Percentiles rank a stretch among this genome's conserved stretches.
These are phyloP conservation scores for Coluber constrictor DNA, from an alignment of 2,797 vertebrate genomes.

Conservation along the genomic window DNA sequence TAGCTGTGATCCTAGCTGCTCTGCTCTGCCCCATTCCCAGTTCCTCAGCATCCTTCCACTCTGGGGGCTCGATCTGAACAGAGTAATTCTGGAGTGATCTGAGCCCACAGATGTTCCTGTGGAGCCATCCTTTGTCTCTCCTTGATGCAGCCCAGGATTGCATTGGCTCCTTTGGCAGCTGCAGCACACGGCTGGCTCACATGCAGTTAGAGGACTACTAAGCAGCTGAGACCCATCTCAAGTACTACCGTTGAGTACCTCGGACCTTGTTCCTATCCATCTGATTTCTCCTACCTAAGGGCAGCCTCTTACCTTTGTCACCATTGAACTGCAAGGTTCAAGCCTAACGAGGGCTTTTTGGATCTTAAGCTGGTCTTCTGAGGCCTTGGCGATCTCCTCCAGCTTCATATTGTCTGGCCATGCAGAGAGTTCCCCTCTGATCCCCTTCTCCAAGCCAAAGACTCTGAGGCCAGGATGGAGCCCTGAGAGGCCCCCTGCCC, in stretches of 20 bases:
- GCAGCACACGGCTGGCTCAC: background rate
- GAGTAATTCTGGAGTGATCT: background rate
- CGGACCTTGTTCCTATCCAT: background rate
- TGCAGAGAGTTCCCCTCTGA: background rate
- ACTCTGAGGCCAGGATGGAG: background rate
- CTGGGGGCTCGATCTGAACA: background rate
- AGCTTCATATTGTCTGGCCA: background rate
- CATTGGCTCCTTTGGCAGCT: background rate
- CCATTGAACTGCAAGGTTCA: background rate
- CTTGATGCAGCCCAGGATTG: background rate
- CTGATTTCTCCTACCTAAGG: background rate
- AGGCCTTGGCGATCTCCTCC: background rate
- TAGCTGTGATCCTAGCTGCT: background rate
- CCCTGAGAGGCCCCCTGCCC: background rate
- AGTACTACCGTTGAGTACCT: background rate
- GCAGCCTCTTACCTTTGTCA: background rate
- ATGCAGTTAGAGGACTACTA: background rate
- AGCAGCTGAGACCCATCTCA: background rate
- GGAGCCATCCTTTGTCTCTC: accelerated
- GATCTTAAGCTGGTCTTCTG: background rate
- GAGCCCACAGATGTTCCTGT: background rate
- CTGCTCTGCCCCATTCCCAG: background rate
- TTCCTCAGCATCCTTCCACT: background rate
- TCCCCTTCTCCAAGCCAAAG: background rate
- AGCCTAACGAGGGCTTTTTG: background rate